These are phyloP conservation scores for Limonius californicus DNA, from an alignment of 1,140 invertebrate species.

Conservation along the genomic window DNA sequence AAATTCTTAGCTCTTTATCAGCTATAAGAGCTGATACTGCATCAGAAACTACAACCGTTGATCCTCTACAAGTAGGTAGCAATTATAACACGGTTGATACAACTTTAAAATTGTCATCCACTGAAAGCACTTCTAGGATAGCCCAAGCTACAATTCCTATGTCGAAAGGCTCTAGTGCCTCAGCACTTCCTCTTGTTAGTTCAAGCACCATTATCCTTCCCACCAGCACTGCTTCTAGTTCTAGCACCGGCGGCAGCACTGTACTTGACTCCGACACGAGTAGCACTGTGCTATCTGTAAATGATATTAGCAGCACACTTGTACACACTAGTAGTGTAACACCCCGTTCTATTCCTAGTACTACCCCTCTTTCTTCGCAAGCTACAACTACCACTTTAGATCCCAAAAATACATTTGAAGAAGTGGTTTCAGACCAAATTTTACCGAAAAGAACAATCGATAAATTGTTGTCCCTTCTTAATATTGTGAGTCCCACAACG, in stretches of 20 bases:
- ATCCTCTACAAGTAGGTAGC: slow-evolving; percentile 39
- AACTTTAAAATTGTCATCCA: slow-evolving; percentile 22
- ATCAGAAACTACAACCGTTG: slow-evolving; percentile 24
- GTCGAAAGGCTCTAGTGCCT: slow-evolving; percentile 25
- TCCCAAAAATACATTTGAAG: slow-evolving; percentile 34
- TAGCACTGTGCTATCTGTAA: neutral
- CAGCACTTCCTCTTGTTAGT: slow-evolving; percentile 23
- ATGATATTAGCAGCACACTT: neutral
- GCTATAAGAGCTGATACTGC: slow-evolving; percentile 40
- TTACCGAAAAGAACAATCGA: slow-evolving; percentile 39
- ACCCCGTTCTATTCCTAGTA: slow-evolving; percentile 19
- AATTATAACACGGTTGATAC: slow-evolving; percentile 37
- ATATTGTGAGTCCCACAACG: slow-evolving; percentile 31
- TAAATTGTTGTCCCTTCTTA: slow-evolving; percentile 38
- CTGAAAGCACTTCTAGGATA: neutral
- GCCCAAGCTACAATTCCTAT: neutral
- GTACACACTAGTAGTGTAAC: neutral
- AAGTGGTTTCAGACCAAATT: slow-evolving; percentile 34
- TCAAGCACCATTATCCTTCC: neutral
- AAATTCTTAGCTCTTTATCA: slow-evolving; percentile 43
- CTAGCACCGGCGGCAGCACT: neutral
- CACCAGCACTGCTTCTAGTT: slow-evolving; percentile 10
- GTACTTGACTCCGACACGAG: neutral
- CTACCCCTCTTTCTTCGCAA: slow-evolving; percentile 16
- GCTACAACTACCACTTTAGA: slow-evolving; percentile 28